A percentile compares a stretch with the other conserved stretches of the same genome.
Conservation (phyloP, 2,113 vertebrate genomes). For the Equus przewalskii region DNA sequence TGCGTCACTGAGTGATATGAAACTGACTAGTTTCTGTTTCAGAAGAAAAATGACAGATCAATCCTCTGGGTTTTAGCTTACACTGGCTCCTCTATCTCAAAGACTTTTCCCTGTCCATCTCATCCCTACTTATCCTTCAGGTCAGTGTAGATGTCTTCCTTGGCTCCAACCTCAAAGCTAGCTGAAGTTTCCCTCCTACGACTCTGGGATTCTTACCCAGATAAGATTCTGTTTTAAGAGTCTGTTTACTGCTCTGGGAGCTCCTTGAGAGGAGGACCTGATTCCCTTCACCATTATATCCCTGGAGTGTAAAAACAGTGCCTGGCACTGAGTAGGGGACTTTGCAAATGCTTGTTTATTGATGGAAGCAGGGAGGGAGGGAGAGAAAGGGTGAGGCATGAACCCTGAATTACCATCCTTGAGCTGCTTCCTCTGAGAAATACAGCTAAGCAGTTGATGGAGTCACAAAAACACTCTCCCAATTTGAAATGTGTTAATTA, state of each 20-base stretch:
- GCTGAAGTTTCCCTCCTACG: background rate
- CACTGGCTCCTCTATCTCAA: background rate
- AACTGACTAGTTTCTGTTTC: slow-evolving; percentile 46
- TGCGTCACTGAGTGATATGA: background rate
- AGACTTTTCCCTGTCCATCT: background rate
- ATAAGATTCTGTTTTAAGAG: slow-evolving; percentile 1
- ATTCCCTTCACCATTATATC: background rate
- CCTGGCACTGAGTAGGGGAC: background rate
- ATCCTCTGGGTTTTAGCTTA: background rate
- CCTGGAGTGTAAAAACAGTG: background rate
- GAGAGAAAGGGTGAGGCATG: background rate
- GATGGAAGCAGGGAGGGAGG: background rate
- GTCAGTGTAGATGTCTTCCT: background rate
- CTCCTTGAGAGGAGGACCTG: background rate
- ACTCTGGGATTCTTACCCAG: background rate
- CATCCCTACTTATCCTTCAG: background rate
- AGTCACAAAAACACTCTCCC: background rate
- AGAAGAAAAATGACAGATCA: background rate
- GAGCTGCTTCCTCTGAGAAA: background rate
- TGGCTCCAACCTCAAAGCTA: background rate
- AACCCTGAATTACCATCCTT: background rate
- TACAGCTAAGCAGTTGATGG: slow-evolving; percentile 4
- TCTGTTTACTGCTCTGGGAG: background rate
- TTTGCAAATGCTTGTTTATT: slow-evolving; percentile 32
- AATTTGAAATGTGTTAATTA: slow-evolving; percentile 55